Base-by-base conservation (phyloP, 2,797 vertebrate genomes). In the Eulemur mongoz region DNA sequence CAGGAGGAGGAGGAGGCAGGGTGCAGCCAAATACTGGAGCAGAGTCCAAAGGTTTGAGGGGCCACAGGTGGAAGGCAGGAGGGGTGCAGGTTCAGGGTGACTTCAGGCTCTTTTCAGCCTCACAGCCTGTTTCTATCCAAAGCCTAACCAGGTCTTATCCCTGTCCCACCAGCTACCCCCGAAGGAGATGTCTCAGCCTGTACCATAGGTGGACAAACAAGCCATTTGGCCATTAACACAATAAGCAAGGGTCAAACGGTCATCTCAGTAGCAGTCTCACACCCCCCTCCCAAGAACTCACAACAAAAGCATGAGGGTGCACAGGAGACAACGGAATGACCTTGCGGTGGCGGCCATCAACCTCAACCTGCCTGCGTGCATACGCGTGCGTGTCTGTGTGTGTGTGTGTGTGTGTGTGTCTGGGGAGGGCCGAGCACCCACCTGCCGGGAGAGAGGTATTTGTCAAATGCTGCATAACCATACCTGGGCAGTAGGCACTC, bases 41-140 rank as follows among this genome's bases (percentile, higher is more conserved):
- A 15, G 78, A 92, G 80, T 52, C 52, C 76, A 90, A 85, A 95
- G 93, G 89, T 67, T 50, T 32, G 59, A 96, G 73, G 52, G 86
- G 43, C 14, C 93, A 92, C 48, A 59, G 83, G 50, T 23, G 27
- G 91, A 93, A 54, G 63, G 78, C 50, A 23, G 73, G 45, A 45
- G 35, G 23, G 38, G 11, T 48, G 50, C 32, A 23, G 80, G 50
- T 12, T 52, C 81, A 52, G 40, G 88, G 59, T 78, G 72, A 76
- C 89, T 82, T 88, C 76, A n/a, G 27, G 52, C 79, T 90, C 52
- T 59, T 32, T 57, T 43, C 48, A 52, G 9, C 27, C 57, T 78
- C 67, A n/a, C 15, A 84, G 59, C 11, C 54, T 2, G 7, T 32
- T 82, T 91, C 52, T 35, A 81, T n/a, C 50, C 88, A 79, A n/a